Evolutionary conservation across 1,140 invertebrate species (phyloP), one percentile per base, ranked within the genome.

Genomic region (Ectropis grisescens): DNA sequence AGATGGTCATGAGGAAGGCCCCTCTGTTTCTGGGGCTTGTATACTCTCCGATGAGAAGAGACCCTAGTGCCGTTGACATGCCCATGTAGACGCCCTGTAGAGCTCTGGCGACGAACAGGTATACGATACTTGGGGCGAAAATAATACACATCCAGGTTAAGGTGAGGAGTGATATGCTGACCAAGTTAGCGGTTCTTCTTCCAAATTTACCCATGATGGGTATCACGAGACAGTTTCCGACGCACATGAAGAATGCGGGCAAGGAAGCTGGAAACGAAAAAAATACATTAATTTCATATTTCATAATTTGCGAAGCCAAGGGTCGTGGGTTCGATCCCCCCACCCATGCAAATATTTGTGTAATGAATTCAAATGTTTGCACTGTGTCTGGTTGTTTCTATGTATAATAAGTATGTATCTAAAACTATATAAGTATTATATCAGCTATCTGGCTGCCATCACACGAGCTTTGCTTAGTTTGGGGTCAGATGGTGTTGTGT

Each of bases 141-240:
- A 62, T 36, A 23, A 75, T 58, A 31, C 47, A 46, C 12, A 69
- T 41, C 68, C 68, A 76, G 12, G 68, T 60, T 15, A 58, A n/a
- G 4, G 65, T 48, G 46, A 65, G 55, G 1, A 57, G 49, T 2
- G 37, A 30, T 7, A 66, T 47, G 35, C 59, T 71, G 13, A 45
- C 37, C n/a, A 70, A 22, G 22, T 72, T 65, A 1, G 68, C 58
- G 14, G 38, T 58, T 31, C 43, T 44, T 36, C 71, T 48, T 2
- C 71, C 71, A n/a, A 44, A 58, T 26, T 56, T 58, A 0, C 53
- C 51, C 65, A 70, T 75, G n/a, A 65, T 37, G n/a, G 56, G 41
- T 1, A 62, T 52, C 0, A 58, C 47, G 19, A 69, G 52, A 25
- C 67, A 61, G 38, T 67, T 68, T 6, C 68, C 68, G 1, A 46